Evolutionary conservation across 2,113 vertebrate species (phyloP).

Genomic region (Psittacula cyanocephala): DNA sequence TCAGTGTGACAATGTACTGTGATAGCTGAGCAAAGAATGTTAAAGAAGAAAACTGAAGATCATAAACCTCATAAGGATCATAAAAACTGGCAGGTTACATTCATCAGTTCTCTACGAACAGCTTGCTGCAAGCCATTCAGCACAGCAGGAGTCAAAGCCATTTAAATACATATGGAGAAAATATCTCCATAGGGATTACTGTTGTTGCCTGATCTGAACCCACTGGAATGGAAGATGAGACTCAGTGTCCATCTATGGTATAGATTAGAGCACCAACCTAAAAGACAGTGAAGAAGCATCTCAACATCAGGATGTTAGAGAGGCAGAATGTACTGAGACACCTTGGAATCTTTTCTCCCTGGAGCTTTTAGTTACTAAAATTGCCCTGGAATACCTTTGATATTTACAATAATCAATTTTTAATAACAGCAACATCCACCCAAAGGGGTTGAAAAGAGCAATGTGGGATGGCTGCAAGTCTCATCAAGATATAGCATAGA

Average conservation of each 20-base stretch:
- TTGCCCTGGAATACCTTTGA: neutral
- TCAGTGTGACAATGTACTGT: neutral
- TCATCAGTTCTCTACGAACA: neutral
- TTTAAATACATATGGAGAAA: neutral
- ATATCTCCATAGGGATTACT: neutral
- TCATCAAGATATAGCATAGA: neutral
- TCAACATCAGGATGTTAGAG: neutral
- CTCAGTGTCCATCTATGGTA: neutral
- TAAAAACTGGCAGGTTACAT: neutral
- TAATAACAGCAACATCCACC: neutral
- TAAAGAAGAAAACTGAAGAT: neutral
- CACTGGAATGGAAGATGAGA: too few species aligned
- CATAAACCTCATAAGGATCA: neutral
- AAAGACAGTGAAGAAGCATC: neutral
- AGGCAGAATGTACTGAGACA: neutral
- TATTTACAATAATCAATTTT: constrained; percentile 5
- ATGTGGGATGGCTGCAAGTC: constrained; percentile 20
- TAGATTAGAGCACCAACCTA: neutral
- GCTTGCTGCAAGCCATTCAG: neutral
- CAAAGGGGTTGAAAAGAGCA: neutral
- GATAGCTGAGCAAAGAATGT: neutral
- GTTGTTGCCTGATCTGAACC: too few species aligned
- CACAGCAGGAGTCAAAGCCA: neutral
- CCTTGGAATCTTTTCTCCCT: neutral
- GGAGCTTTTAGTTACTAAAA: neutral